Evolutionary conservation across 1,140 invertebrate species (phyloP), one percentile per base, ranked within the genome.

Genomic region (Homarus americanus): DNA sequence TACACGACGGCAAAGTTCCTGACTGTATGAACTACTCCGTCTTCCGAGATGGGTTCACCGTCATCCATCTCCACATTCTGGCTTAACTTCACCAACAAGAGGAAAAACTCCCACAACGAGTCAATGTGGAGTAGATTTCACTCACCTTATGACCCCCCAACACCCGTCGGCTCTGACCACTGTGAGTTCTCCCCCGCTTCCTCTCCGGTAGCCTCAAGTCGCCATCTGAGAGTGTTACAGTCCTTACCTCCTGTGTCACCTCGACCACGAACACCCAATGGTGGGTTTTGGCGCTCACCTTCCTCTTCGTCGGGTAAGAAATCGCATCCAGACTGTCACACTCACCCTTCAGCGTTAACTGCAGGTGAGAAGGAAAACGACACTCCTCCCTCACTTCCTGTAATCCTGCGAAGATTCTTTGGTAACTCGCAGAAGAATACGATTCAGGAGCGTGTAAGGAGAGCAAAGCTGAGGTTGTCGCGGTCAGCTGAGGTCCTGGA

Each of bases 101-200:
- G 36, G 53, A 66, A 63, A 34, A 82, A 66, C 15, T 10, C 32
- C 2, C 24, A 17, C 20, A 32, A 36, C 3, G 53, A 58, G 5
- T 82, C 58, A 20, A 12, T 58, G 1, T 82, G 80, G 80, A 82
- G 32, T 28, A 82, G 38, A 40, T 82, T 82, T 17, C 17, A 20
- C 38, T 82, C 80, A 20, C 80, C 80, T 40, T 82, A 82, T 34
- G 80, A 82, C 32, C 28, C 38, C 2, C 34, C 20, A 24, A 12
- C n/a, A n/a, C n/a, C n/a, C 34, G 5, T 80, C 78, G 10, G 44
- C 15, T 49, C 44, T 44, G 40, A 36, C 17, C 58, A 28, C 53
- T 12, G 24, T 40, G 20, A 82, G 44, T n/a, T 49, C 28, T 34
- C n/a, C 78, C 28, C 79, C 0, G 12, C 44, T 24, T 15, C 32